A percentile compares a stretch with the other conserved stretches of the same genome.
phyloP scores from a whole-genome alignment of 1,140 invertebrate genomes.

The Drosophila ironensis region DNA sequence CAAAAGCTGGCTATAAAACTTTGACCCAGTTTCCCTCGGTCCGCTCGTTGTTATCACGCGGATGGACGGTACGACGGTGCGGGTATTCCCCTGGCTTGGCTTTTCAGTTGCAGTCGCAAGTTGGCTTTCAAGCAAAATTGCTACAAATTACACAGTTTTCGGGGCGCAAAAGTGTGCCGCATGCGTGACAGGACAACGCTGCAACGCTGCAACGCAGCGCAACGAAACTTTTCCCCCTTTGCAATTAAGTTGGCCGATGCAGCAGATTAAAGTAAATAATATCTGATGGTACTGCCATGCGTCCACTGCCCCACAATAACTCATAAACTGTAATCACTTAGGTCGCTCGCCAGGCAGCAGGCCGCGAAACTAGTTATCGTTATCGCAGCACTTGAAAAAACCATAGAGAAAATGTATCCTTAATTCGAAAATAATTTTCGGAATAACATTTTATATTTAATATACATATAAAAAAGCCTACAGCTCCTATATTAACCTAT shows the following conservation, averaged over 20 bases:
- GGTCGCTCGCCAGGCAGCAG: slow-evolving; percentile 18
- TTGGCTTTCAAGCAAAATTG: slow-evolving; percentile 59
- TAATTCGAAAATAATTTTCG: too few species aligned
- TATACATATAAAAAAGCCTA: too few species aligned
- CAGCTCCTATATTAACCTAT: too few species aligned
- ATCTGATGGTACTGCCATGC: slow-evolving; percentile 46
- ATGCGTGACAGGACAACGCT: slow-evolving; percentile 57
- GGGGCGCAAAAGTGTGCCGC: slow-evolving; percentile 76
- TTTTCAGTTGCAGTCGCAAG: slow-evolving; percentile 8
- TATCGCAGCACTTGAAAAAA: slow-evolving; percentile 17
- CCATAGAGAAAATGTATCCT: too few species aligned
- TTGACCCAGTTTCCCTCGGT: slow-evolving; percentile 72
- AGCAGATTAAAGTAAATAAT: slow-evolving; percentile 78
- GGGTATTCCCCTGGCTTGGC: not conserved
- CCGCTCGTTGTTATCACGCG: slow-evolving; percentile 37
- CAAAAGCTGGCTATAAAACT: slow-evolving; percentile 56
- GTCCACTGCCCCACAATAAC: slow-evolving; percentile 47
- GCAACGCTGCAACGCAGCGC: not conserved
- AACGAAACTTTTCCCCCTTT: slow-evolving; percentile 53
- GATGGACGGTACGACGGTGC: too few species aligned
- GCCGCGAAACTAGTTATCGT: slow-evolving; percentile 63
- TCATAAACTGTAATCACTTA: slow-evolving; percentile 78
- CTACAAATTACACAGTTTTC: slow-evolving; percentile 77
- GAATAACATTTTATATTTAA: too few species aligned
- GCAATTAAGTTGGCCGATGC: slow-evolving; percentile 72